Evolutionary conservation across 2,797 vertebrate genomes (phyloP), one percentile per base, ranked within the genome.

Genomic region (Ara ararauna): DNA sequence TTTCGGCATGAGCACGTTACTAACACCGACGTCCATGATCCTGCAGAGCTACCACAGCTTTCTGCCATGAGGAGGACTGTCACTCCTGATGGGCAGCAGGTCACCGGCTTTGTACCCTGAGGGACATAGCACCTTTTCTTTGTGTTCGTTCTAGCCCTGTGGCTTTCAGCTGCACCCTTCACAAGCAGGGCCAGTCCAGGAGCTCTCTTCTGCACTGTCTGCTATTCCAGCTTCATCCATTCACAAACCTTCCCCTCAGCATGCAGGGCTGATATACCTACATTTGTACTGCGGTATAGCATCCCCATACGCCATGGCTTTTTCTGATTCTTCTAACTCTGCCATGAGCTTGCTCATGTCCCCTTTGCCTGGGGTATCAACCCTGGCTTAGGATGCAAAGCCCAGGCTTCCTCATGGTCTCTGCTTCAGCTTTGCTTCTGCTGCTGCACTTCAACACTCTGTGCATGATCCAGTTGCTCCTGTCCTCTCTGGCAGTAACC

Each of bases 1-100:
- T 4, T 62, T 6, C 27, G 0, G 23, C 34, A 13, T 2, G 36
- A 7, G 64, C 65, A 0, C 2, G 8, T 38, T 8, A 0, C 40
- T 1, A 21, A 14, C 70, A 3, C 34, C 45, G 1, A 11, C 0
- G 36, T 53, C 62, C 24, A 0, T 0, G 17, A 11, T 44, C 76
- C 62, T 5, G 56, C 40, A 23, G 68, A 36, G 40, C 47, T 48
- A 27, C 38, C 67, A 3, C 65, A 26, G 32, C 34, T 54, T 48
- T 1, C 30, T 60, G 47, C 64, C 8, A 0, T 11, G 6, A 32
- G 56, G 7, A n/a, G 42, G 8, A 17, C 19, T 21, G 17, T 1
- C 32, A 9, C 30, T 53, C 26, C 79, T 27, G 29, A 36, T 2
- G 2, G 27, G 24, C 51, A 84, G 44, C 44, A 34, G 14, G 13